phyloP scores from a whole-genome alignment of 2,797 vertebrate genomes.

The Pseudotriccus pelzelni region DNA sequence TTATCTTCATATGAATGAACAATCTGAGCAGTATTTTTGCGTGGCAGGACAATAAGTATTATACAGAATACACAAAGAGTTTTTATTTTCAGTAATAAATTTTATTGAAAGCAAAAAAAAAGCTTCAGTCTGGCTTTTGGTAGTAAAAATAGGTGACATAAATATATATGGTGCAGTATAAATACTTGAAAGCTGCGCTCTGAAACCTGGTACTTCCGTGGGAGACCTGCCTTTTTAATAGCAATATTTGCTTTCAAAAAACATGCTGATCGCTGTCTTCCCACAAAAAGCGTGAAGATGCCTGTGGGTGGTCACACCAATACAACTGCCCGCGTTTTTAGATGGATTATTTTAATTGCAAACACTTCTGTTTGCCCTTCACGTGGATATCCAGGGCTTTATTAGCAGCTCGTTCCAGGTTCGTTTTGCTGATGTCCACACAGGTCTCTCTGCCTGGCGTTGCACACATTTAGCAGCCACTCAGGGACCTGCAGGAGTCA shows the following conservation, averaged over 20 bases:
- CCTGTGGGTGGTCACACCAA: neutral
- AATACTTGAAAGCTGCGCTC: neutral
- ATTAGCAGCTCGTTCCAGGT: neutral
- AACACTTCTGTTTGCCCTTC: neutral
- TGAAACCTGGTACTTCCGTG: neutral
- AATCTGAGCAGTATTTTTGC: neutral
- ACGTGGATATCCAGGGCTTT: fast-evolving
- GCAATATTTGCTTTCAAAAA: neutral
- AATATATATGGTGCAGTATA: neutral
- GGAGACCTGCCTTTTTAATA: neutral
- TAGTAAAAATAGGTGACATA: neutral
- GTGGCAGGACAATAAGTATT: neutral
- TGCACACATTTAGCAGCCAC: neutral
- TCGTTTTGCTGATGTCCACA: neutral
- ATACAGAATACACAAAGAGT: neutral
- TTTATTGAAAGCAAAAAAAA: neutral
- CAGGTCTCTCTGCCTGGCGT: neutral
- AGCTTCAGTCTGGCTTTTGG: neutral
- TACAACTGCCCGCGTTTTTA: neutral
- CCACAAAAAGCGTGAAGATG: neutral
- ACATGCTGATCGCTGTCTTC: neutral
- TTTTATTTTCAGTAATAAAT: neutral
- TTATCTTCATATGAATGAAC: neutral
- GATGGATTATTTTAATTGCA: neutral
- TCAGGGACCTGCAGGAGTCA: neutral